phyloP scores from a whole-genome alignment of 2,113 vertebrate species.

The Nothocercus nigrocapillus region DNA sequence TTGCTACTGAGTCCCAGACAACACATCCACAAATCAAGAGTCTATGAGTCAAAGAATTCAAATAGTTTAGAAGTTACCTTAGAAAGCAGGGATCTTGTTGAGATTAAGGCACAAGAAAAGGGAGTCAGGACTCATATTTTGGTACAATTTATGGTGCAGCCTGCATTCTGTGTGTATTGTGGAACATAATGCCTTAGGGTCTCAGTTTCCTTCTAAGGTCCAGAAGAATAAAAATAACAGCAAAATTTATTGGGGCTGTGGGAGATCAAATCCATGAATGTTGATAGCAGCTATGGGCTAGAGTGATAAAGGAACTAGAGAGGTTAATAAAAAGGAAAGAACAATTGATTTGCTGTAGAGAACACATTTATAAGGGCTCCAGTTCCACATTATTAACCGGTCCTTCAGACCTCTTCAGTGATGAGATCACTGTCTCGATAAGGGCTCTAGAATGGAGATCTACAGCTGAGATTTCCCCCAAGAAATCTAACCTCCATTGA shows the following conservation, averaged over 20 bases:
- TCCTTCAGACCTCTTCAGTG: neutral
- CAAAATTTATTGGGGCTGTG: neutral
- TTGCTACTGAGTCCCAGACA: neutral
- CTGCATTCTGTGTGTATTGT: neutral
- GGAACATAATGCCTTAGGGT: neutral
- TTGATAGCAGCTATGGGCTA: neutral
- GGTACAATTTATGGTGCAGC: neutral
- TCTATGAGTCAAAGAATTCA: neutral
- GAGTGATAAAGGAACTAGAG: neutral
- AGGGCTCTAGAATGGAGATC: neutral
- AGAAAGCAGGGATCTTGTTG: neutral
- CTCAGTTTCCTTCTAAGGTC: neutral
- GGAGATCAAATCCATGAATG: neutral
- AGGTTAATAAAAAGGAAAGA: neutral
- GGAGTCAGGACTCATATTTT: fast-evolving
- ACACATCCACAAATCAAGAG: slow-evolving; percentile 21
- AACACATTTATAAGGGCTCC: neutral
- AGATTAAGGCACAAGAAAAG: neutral
- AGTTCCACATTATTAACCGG: neutral
- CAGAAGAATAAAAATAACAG: neutral
- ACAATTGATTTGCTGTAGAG: neutral
- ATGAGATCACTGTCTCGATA: neutral
- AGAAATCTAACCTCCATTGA: neutral
- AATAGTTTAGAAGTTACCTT: neutral
- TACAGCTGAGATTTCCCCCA: neutral